These are phyloP conservation scores for Sericinus montela DNA, from an alignment of 2,888 invertebrate genomes.

Conservation along the genomic window DNA sequence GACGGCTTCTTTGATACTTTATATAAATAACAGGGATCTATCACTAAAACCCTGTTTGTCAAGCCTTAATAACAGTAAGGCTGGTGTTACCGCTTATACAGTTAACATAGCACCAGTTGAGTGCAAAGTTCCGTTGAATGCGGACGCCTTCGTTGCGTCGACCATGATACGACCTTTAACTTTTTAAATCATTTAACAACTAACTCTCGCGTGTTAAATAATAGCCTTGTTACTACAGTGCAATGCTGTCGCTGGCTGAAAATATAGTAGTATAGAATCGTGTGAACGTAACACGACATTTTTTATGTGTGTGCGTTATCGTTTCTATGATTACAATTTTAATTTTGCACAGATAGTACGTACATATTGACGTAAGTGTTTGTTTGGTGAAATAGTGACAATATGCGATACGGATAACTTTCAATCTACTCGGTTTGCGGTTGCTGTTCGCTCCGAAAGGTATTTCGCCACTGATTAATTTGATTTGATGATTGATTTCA, in stretches of 20 bases:
- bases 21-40: slow-evolving; percentile 17
- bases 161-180: slow-evolving; percentile 35
- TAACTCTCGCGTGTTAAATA: slow-evolving; percentile 21
- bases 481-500: no score
- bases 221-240: neutral
- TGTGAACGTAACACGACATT: slow-evolving; percentile 3
- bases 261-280: slow-evolving; percentile 8
- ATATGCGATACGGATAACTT: slow-evolving; percentile 53
- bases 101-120: slow-evolving; percentile 38
- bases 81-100: slow-evolving; percentile 20
- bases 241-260: slow-evolving; percentile 8
- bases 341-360: slow-evolving; percentile 30
- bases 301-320: slow-evolving; percentile 17
- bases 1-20: no score
- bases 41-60: slow-evolving; percentile 26
- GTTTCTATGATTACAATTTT: slow-evolving; percentile 23
- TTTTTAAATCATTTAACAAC: slow-evolving; percentile 31
- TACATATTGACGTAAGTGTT: slow-evolving; percentile 45
- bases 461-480: slow-evolving; percentile 37
- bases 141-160: slow-evolving; percentile 41
- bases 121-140: slow-evolving; percentile 40
- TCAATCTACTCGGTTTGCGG: slow-evolving; percentile 56
- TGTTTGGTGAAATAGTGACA: slow-evolving; percentile 58
- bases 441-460: slow-evolving; percentile 42
- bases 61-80: slow-evolving; percentile 24